Percentiles rank a stretch among this genome's conserved stretches.
Evolutionary conservation across 2,888 invertebrate genomes (phyloP).

Genomic region (Seira ritae): DNA sequence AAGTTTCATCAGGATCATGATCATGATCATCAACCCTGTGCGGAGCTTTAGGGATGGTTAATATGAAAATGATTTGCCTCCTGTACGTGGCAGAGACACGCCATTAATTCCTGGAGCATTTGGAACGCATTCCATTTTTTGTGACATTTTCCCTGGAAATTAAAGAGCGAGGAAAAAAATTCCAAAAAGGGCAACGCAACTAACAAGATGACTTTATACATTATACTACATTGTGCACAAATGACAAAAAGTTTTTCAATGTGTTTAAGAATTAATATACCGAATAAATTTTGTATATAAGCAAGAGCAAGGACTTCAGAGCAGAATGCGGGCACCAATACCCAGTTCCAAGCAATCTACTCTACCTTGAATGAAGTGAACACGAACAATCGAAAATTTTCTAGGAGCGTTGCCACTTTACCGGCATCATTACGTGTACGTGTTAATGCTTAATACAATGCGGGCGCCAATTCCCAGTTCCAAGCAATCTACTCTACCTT

Average conservation of each 20-base stretch:
- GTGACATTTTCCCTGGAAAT: slow-evolving; percentile 36
- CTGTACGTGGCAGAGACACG: slow-evolving; percentile 54
- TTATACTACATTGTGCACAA: too few relatives aligned
- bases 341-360: too few relatives aligned
- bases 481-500: too few relatives aligned
- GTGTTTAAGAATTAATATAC: too few relatives aligned
- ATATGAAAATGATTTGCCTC: slow-evolving; percentile 55
- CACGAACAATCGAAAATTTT: background rate
- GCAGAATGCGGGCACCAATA: too few relatives aligned
- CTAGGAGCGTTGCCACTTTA: background rate
- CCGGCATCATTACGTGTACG: slow-evolving; percentile 14
- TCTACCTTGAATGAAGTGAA: too few relatives aligned
- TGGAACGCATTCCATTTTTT: slow-evolving; percentile 11
- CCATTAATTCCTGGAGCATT: slow-evolving; percentile 51
- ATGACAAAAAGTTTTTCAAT: too few relatives aligned
- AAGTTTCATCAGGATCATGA: too few relatives aligned
- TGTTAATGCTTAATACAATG: slow-evolving; percentile 38
- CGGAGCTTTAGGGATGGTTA: slow-evolving; percentile 28
- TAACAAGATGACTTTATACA: slow-evolving; percentile 22
- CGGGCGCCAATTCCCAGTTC: too few relatives aligned
- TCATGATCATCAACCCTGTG: too few relatives aligned
- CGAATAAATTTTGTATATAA: too few relatives aligned
- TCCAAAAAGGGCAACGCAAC: slow-evolving; percentile 24
- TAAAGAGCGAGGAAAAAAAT: slow-evolving; percentile 31
- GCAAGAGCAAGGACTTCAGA: too few relatives aligned